These are phyloP conservation scores for Eolophus roseicapilla DNA, from an alignment of 2,113 vertebrate genomes.

Conservation along the genomic window DNA sequence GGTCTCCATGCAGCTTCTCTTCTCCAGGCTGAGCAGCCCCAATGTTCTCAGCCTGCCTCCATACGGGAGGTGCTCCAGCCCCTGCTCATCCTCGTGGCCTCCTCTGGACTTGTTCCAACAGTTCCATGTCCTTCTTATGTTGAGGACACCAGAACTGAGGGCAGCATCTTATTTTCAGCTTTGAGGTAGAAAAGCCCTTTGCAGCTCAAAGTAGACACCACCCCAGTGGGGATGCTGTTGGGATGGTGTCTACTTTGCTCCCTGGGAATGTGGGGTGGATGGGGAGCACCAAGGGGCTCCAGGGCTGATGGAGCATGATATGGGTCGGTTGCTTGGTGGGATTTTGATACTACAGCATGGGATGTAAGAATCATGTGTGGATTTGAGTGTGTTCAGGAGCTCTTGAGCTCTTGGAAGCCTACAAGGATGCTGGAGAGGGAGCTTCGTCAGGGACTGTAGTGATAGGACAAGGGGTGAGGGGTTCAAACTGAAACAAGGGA, in stretches of 20 bases:
- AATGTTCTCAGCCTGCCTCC: background rate
- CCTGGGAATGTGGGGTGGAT: rapidly evolving
- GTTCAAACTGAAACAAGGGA: background rate
- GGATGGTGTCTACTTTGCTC: rapidly evolving
- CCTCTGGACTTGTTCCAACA: background rate
- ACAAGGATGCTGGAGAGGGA: background rate
- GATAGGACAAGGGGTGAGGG: background rate
- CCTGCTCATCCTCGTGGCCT: background rate
- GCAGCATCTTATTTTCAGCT: background rate
- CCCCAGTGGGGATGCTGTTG: rapidly evolving
- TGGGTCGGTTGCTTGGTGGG: rapidly evolving
- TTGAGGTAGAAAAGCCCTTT: background rate
- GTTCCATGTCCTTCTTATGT: background rate
- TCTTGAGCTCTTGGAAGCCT: background rate
- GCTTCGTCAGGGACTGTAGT: background rate
- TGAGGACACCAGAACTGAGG: background rate
- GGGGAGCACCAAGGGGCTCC: too few relatives aligned
- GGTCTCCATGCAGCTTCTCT: background rate
- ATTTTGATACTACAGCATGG: rapidly evolving
- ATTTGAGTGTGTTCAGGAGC: background rate
- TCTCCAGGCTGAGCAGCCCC: background rate
- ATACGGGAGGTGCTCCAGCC: background rate
- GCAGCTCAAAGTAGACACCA: background rate
- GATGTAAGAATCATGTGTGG: rapidly evolving
- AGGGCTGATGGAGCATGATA: rapidly evolving